Evolutionary conservation across 2,888 invertebrate genomes (phyloP).

Genomic region (Cylindroiulus punctatus): DNA sequence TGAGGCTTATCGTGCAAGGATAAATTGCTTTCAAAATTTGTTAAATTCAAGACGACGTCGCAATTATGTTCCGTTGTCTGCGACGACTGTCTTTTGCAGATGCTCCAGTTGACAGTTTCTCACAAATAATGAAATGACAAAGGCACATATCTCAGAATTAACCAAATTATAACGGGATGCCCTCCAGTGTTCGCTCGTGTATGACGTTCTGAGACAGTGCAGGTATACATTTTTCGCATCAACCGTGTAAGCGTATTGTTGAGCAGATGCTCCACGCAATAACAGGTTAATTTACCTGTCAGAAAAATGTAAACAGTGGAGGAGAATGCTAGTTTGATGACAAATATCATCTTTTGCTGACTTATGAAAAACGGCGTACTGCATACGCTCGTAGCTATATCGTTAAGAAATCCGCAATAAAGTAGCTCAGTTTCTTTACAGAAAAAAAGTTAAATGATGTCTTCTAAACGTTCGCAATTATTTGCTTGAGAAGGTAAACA

Average conservation of each 20-base stretch:
- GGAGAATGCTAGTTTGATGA: neutral
- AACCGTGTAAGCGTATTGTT: neutral
- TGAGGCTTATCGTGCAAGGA: neutral
- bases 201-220: neutral
- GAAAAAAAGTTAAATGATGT: no score
- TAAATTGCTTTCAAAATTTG: neutral
- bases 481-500: no score
- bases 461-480: no score
- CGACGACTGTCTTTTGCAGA: neutral
- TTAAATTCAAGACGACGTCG: neutral
- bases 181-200: neutral
- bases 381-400: no score
- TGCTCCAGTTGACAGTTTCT: neutral
- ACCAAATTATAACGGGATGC: neutral
- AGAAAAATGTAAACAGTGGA: neutral
- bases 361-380: no score
- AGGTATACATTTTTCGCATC: neutral
- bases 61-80: neutral
- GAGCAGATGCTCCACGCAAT: neutral
- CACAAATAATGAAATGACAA: constrained; percentile 32
- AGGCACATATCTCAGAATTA: neutral
- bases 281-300: neutral
- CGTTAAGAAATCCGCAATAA: no score
- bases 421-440: no score
- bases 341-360: neutral